These are phyloP conservation scores for Uromys caudimaculatus DNA, from an alignment of 2,797 vertebrate genomes.

Conservation along the genomic window DNA sequence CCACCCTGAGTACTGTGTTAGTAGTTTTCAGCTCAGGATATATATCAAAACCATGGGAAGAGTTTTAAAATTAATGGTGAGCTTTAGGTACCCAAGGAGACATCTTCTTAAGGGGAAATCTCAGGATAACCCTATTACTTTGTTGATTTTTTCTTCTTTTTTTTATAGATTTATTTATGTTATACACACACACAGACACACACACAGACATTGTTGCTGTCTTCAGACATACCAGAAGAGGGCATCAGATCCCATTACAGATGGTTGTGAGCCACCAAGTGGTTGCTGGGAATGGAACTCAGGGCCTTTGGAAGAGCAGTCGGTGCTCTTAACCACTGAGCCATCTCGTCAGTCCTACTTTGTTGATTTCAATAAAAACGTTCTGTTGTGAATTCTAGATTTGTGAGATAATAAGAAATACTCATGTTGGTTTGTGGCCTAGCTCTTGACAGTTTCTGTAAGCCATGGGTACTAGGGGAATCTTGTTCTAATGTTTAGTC, in stretches of 20 bases:
- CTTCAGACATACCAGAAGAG: too few species aligned
- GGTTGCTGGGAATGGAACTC: too few species aligned
- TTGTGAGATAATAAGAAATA: conserved; percentile 10
- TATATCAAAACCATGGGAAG: neutral
- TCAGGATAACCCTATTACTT: neutral
- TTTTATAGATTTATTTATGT: too few species aligned
- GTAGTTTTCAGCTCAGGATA: neutral
- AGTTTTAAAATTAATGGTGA: neutral
- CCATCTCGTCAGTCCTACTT: too few species aligned
- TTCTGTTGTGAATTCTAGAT: conserved; percentile 5
- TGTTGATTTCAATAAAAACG: neutral
- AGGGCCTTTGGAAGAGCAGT: too few species aligned
- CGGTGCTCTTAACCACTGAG: too few species aligned
- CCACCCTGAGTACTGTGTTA: neutral
- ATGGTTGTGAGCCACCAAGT: too few species aligned
- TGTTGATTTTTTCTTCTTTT: too few species aligned
- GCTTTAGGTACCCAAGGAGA: neutral
- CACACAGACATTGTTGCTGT: too few species aligned
- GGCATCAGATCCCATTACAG: too few species aligned
- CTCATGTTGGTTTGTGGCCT: neutral
- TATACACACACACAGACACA: too few species aligned
- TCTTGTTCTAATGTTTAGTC: neutral
- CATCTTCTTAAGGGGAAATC: neutral
- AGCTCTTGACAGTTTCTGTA: neutral
- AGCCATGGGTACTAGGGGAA: neutral